Percentiles rank a stretch among this genome's conserved stretches.
phyloP scores from a whole-genome alignment of 2,797 vertebrate genomes.

The Synaphobranchus kaupii region DNA sequence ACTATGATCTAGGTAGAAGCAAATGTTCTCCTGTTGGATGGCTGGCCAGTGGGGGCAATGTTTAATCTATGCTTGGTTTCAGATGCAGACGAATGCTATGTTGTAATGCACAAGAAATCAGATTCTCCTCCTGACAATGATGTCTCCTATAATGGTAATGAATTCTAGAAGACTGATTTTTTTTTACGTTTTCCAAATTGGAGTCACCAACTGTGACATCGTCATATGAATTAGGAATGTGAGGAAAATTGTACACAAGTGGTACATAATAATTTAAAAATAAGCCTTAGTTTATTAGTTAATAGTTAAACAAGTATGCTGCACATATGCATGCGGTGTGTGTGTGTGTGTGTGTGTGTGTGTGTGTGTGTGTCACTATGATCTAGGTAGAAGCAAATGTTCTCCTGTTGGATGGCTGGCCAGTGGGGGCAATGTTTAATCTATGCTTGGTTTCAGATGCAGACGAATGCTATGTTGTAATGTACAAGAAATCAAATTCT shows the following conservation, averaged over 20 bases:
- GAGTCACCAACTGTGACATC: not conserved
- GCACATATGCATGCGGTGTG: too few species aligned
- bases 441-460: not conserved
- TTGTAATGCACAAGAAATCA: not conserved
- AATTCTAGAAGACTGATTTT: not conserved
- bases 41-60: too few species aligned
- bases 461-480: constrained; percentile 1
- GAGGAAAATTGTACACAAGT: not conserved
- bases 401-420: too few species aligned
- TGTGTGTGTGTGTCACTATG: not conserved
- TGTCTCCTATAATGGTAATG: constrained; percentile 2
- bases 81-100: constrained; percentile 4
- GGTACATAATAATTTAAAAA: too few species aligned
- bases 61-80: not conserved
- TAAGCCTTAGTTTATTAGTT: too few species aligned
- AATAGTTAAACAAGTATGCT: too few species aligned
- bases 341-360: too few species aligned
- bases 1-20: not conserved
- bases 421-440: not conserved
- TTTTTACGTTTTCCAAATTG: not conserved
- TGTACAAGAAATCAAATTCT: not conserved
- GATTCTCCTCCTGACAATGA: not conserved
- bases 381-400: too few species aligned
- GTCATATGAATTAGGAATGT: not conserved
- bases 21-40: too few species aligned